Percentiles rank a stretch among this genome's conserved stretches.
phyloP scores from a whole-genome alignment of 2,113 vertebrate genomes.

The Bostrychus sinensis region DNA sequence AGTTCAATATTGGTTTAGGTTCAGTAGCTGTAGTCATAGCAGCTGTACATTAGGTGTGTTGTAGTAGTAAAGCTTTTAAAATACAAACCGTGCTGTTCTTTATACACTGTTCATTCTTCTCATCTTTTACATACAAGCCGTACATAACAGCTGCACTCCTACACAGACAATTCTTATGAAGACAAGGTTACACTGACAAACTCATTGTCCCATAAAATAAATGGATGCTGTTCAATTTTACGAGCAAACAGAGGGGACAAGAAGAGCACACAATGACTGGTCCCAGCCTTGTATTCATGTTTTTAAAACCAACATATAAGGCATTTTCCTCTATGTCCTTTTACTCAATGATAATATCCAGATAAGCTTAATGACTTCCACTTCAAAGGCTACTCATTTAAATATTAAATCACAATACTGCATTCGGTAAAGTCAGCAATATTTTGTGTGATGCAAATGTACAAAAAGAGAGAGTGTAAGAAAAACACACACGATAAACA shows the following conservation, averaged over 20 bases:
- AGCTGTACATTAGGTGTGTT: too few species aligned
- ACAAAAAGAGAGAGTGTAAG: slow-evolving; percentile 29
- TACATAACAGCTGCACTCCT: background rate
- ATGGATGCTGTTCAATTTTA: slow-evolving; percentile 16
- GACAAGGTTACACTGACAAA: slow-evolving; percentile 6
- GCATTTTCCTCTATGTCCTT: slow-evolving; percentile 20
- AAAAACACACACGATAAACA: slow-evolving; percentile 74
- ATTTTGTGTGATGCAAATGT: slow-evolving; percentile 43
- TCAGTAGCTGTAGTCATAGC: too few species aligned
- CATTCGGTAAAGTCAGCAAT: slow-evolving; percentile 56
- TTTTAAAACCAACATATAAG: slow-evolving; percentile 32
- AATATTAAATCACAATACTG: slow-evolving; percentile 61
- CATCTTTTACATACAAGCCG: too few species aligned
- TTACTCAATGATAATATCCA: slow-evolving; percentile 23
- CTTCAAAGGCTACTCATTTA: slow-evolving; percentile 61
- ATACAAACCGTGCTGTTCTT: background rate
- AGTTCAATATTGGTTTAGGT: too few species aligned
- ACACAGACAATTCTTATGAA: background rate
- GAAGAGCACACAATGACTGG: background rate
- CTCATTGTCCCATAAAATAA: slow-evolving; percentile 11
- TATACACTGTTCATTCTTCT: too few species aligned
- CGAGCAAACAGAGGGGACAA: background rate
- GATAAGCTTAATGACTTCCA: slow-evolving; percentile 47
- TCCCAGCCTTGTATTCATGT: slow-evolving; percentile 7
- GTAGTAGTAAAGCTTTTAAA: too few species aligned